Evolutionary conservation across 2,797 vertebrate species (phyloP).

Genomic region (Poeciliopsis gracilis): DNA sequence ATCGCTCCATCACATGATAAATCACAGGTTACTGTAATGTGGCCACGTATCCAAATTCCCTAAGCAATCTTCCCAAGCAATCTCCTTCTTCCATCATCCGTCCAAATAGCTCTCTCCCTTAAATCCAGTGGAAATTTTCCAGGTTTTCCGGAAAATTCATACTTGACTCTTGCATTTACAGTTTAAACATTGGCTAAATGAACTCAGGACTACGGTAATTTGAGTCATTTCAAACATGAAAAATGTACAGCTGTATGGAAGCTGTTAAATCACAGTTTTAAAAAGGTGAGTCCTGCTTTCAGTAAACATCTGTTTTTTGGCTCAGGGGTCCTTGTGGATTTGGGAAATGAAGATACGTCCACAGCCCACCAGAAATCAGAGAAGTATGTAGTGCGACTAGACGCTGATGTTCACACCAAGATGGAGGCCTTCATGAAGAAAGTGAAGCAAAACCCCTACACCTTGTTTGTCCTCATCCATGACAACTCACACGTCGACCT

Average conservation of each 20-base stretch:
- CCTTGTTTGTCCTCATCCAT: slow-evolving; percentile 95
- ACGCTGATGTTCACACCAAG: slow-evolving; percentile 90
- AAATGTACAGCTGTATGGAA: background rate
- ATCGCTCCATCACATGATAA: too few species aligned
- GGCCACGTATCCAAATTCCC: too few species aligned
- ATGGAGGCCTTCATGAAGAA: slow-evolving; percentile 96
- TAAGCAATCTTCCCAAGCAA: background rate
- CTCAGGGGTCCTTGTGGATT: slow-evolving; percentile 93
- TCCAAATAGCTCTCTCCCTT: background rate
- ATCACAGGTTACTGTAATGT: too few species aligned
- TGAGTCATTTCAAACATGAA: background rate
- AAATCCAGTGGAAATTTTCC: background rate
- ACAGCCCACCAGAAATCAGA: slow-evolving; percentile 88
- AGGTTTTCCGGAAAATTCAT: background rate
- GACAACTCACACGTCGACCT: slow-evolving; percentile 96
- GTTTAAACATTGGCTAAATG: background rate
- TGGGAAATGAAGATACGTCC: slow-evolving; percentile 91
- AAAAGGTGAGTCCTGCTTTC: background rate
- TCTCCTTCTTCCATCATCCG: background rate
- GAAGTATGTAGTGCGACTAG: slow-evolving; percentile 93
- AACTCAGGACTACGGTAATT: background rate
- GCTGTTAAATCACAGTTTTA: background rate
- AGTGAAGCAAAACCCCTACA: slow-evolving; percentile 97
- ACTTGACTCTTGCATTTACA: background rate
- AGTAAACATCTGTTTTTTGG: slow-evolving; percentile 27